phyloP scores from a whole-genome alignment of 2,113 vertebrate genomes.

The Anseranas semipalmata region DNA sequence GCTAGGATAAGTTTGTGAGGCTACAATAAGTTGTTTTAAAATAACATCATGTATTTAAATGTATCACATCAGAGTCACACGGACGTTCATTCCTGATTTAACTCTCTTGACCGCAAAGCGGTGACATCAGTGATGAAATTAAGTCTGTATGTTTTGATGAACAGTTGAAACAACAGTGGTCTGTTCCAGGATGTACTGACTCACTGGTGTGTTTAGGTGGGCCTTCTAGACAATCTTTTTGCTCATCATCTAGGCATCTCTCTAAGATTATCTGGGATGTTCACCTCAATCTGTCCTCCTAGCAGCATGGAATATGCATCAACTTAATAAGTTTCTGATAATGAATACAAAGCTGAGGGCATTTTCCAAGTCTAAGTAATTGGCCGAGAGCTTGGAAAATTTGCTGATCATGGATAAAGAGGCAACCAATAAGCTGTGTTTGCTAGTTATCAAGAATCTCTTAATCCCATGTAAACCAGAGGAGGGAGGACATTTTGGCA shows the following conservation, averaged over 20 bases:
- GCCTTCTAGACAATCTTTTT: background rate
- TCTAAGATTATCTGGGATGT: slow-evolving; percentile 6
- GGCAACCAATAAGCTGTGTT: background rate
- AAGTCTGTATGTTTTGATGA: background rate
- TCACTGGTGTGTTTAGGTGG: background rate
- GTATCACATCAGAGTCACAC: background rate
- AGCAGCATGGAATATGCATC: background rate
- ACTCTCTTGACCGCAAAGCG: background rate
- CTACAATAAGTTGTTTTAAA: background rate
- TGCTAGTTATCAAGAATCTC: background rate
- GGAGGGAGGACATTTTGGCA: background rate
- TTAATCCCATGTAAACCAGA: background rate
- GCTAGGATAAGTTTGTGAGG: background rate
- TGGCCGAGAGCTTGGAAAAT: background rate
- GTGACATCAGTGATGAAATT: background rate
- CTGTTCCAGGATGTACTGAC: background rate
- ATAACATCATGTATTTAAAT: background rate
- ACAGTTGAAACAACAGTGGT: background rate
- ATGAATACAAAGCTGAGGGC: background rate
- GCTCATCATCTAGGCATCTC: background rate
- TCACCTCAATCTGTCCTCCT: background rate
- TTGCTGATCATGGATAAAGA: background rate
- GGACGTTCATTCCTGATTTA: background rate
- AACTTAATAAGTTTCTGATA: background rate
- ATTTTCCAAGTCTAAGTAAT: background rate